These are phyloP conservation scores for Psittacara wagleri DNA, from an alignment of 2,113 vertebrate species.

Conservation along the genomic window DNA sequence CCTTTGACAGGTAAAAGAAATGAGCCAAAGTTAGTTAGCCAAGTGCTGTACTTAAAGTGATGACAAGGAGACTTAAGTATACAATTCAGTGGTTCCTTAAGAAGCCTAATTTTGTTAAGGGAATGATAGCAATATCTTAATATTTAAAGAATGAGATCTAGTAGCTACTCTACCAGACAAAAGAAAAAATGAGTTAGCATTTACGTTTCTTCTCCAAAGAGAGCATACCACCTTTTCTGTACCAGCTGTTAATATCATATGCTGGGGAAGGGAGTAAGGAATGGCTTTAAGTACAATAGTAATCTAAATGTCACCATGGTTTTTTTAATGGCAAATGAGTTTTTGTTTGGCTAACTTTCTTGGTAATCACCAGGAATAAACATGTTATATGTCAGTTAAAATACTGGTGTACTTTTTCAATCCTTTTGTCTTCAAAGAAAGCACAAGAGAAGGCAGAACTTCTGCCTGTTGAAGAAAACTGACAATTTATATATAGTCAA, in stretches of 20 bases:
- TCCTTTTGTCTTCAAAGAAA: neutral
- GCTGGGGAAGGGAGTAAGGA: rapidly evolving
- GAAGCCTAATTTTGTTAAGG: neutral
- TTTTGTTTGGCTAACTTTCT: neutral
- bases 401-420: neutral
- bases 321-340: neutral
- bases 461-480: neutral
- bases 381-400: neutral
- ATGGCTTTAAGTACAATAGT: neutral
- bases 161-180: neutral
- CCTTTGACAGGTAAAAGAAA: neutral
- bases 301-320: neutral
- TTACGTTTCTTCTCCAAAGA: neutral
- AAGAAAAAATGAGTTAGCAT: neutral
- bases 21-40: neutral
- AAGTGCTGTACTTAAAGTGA: neutral
- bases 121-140: neutral
- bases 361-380: neutral
- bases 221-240: neutral
- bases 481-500: neutral
- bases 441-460: neutral
- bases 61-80: neutral
- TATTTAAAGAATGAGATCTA: neutral
- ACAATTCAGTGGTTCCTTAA: neutral
- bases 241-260: neutral